These are phyloP conservation scores for Lydus trimaculatus DNA, from an alignment of 2,888 invertebrate species.

Conservation along the genomic window DNA sequence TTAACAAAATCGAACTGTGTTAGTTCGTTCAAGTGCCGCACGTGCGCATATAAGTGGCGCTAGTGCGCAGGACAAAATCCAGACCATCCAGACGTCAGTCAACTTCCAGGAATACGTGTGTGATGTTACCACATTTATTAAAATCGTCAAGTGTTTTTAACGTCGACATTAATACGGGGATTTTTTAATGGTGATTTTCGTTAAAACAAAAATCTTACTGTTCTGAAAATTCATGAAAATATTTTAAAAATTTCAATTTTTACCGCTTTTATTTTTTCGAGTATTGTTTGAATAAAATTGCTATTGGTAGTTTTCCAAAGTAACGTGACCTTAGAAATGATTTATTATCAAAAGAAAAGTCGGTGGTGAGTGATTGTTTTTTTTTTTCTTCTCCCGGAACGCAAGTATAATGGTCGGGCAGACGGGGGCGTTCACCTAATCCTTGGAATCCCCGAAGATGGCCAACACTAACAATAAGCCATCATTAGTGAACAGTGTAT, in stretches of 20 bases:
- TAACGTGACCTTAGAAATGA: neutral
- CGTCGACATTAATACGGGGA: neutral
- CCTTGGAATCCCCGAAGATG: slow-evolving; percentile 15
- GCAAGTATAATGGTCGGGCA: slow-evolving; percentile 10
- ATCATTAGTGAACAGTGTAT: slow-evolving; percentile 26
- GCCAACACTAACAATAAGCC: slow-evolving; percentile 15
- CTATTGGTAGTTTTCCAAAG: neutral
- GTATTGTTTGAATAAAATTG: neutral
- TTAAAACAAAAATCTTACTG: neutral
- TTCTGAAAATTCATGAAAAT: neutral
- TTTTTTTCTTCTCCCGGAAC: neutral
- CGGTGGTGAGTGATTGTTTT: neutral
- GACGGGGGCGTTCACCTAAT: slow-evolving; percentile 12
- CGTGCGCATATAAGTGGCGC: slow-evolving; percentile 63
- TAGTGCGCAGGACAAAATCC: slow-evolving; percentile 62
- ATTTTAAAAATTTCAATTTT: neutral
- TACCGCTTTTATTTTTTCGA: neutral
- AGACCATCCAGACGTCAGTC: slow-evolving; percentile 59
- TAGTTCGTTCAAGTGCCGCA: slow-evolving; percentile 55
- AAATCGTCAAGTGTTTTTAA: slow-evolving; percentile 19
- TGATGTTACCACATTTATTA: slow-evolving; percentile 35
- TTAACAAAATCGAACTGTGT: slow-evolving; percentile 57
- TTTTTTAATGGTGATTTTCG: neutral
- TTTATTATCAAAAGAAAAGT: neutral
- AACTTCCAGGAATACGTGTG: slow-evolving; percentile 50